Evolutionary conservation across 2,797 vertebrate genomes (phyloP), one percentile per base, ranked within the genome.

Genomic region (Gallirallus australis): DNA sequence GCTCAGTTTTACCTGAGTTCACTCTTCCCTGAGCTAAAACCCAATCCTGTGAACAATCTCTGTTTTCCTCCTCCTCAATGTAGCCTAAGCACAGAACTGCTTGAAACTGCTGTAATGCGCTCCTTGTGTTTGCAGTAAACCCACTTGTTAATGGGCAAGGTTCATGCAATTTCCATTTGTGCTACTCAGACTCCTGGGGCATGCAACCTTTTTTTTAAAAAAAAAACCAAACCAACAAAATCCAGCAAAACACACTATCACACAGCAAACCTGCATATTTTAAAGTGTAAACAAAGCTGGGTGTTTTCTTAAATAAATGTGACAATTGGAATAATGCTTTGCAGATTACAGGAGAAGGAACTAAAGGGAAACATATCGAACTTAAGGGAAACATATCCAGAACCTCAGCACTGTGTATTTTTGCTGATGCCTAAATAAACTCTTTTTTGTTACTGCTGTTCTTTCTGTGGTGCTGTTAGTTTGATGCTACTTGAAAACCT

Each of bases 291-390:
- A 96, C 63, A 96, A 71, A 87, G 88, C 89, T 84, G 84, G 63
- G 77, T 97, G 93, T 90, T 95, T 96, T 96, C 95, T 97, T 94
- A 97, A 97, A 96, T 94, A 95, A 97, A 95, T 84, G 73, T 95
- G 94, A 93, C 95, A 95, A 88, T 72, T 82, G 85, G 92, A 94
- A 89, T 90, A 93, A 96, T 57, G 15, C 93, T 92, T 94, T 94
- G 81, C 57, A 88, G 86, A 86, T 90, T 90, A 93, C 39, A 78
- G 65, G 50, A 86, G 72, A 86, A 91, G 30, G 42, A 96, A 95
- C n/a, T 88, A 90, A 77, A 78, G 45, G 79, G 70, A 91, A 89
- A 92, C 40, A 25, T 90, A 94, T 91, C 84, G 37, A 96, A 95
- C n/a, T 88, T 91, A 77, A 78, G 45, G 79, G 70, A 91, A 89